A percentile compares a stretch with the other conserved stretches of the same genome.
Conservation (phyloP, 2,888 invertebrate species). For the Coelopa pilipes region DNA sequence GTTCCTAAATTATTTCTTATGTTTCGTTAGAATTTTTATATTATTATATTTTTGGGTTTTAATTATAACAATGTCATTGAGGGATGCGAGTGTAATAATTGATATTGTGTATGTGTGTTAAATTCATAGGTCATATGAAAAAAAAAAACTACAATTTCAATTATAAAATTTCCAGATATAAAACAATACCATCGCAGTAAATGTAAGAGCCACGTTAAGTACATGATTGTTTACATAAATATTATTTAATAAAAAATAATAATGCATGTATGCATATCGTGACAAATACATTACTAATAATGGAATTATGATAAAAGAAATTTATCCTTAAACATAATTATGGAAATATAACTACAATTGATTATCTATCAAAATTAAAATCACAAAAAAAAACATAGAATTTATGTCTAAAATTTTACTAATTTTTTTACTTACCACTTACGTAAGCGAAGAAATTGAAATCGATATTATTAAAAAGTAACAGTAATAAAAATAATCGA, state of each 20-base stretch:
- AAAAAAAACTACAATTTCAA: not conserved
- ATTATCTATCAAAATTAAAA: too few relatives aligned
- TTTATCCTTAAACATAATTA: too few relatives aligned
- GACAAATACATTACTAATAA: too few relatives aligned
- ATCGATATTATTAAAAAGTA: slow-evolving; percentile 38
- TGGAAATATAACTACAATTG: too few relatives aligned
- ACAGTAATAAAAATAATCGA: slow-evolving; percentile 38
- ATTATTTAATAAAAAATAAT: not conserved
- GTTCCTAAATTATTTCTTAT: slow-evolving; percentile 21
- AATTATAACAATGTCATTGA: slow-evolving; percentile 8
- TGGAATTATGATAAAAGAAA: too few relatives aligned
- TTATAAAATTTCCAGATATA: too few relatives aligned
- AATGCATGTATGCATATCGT: too few relatives aligned
- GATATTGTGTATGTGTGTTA: not conserved
- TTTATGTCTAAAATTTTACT: not conserved
- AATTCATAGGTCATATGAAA: not conserved
- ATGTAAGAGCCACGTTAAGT: not conserved
- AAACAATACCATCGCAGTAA: not conserved
- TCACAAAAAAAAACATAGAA: not conserved
- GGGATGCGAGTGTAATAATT: not conserved
- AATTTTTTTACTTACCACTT: slow-evolving; percentile 42
- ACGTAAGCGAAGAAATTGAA: slow-evolving; percentile 41
- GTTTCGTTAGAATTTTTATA: slow-evolving; percentile 23
- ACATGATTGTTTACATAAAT: slow-evolving; percentile 9
- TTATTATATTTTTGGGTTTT: slow-evolving; percentile 8